phyloP scores from a whole-genome alignment of 2,797 vertebrate species.

The Sebastes melanostomus region DNA sequence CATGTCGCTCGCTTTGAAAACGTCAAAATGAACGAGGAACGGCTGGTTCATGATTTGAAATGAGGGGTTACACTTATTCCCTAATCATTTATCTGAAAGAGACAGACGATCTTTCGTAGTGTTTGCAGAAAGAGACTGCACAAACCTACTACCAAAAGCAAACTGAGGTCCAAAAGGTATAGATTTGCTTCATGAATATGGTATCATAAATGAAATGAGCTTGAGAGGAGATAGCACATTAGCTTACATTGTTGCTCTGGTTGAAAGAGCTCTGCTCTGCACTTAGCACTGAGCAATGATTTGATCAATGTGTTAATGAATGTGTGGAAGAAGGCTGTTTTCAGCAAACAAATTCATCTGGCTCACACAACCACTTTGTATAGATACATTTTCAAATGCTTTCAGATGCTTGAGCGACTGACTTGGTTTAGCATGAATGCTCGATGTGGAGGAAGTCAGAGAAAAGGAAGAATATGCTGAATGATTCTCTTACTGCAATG shows the following conservation, averaged over 20 bases:
- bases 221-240: not conserved
- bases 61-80: too few species aligned
- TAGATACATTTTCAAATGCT: not conserved
- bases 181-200: not conserved
- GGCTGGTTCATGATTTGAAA: too few species aligned
- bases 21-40: too few species aligned
- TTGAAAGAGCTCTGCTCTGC: not conserved
- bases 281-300: not conserved
- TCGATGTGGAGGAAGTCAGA: not conserved
- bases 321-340: not conserved
- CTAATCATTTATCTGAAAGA: too few species aligned
- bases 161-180: not conserved
- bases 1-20: too few species aligned
- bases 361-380: not conserved
- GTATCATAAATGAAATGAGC: not conserved
- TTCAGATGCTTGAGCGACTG: not conserved
- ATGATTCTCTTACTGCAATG: not conserved
- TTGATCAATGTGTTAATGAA: constrained; percentile 14
- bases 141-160: not conserved
- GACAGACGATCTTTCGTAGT: too few species aligned
- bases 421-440: not conserved
- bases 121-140: too few species aligned
- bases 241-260: not conserved
- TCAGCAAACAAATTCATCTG: not conserved
- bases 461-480: not conserved